These are phyloP conservation scores for Cephus pulcher DNA, from an alignment of 2,888 invertebrate genomes.

Conservation along the genomic window DNA sequence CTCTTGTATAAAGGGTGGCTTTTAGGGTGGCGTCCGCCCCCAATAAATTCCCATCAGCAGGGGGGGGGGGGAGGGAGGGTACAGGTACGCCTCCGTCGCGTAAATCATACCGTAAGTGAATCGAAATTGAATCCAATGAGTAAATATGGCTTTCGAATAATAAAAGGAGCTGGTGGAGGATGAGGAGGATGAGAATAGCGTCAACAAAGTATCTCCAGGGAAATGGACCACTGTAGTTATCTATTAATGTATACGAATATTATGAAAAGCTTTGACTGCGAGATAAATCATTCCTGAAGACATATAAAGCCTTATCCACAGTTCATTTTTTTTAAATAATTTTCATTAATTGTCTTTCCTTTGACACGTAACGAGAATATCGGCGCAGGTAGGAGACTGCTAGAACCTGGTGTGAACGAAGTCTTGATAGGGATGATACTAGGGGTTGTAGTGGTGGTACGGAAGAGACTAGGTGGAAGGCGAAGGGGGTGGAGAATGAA, in stretches of 20 bases:
- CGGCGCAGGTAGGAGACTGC: neutral
- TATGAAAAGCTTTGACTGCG: neutral
- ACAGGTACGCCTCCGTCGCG: constrained; percentile 48
- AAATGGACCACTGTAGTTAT: neutral
- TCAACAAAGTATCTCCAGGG: neutral
- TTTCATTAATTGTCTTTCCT: neutral
- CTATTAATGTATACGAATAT: neutral
- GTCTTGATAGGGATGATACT: constrained; percentile 11
- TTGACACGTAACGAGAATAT: neutral
- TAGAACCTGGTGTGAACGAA: constrained; percentile 14
- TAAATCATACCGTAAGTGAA: constrained; percentile 63
- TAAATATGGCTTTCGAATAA: constrained; percentile 59
- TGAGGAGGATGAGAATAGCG: neutral
- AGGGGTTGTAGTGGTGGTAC: neutral
- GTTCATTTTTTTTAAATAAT: neutral
- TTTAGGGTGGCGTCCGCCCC: constrained; percentile 50
- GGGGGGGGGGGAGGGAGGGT: constrained; percentile 20
- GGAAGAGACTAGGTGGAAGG: neutral
- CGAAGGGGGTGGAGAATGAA: neutral
- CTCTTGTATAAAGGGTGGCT: constrained; percentile 32
- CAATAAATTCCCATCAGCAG: constrained; percentile 62
- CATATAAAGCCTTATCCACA: neutral
- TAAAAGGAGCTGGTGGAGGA: neutral
- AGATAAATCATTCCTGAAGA: neutral
- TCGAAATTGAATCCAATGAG: constrained; percentile 64